Base-by-base conservation (phyloP, 2,113 vertebrate species). In the Aleadryas rufinucha region DNA sequence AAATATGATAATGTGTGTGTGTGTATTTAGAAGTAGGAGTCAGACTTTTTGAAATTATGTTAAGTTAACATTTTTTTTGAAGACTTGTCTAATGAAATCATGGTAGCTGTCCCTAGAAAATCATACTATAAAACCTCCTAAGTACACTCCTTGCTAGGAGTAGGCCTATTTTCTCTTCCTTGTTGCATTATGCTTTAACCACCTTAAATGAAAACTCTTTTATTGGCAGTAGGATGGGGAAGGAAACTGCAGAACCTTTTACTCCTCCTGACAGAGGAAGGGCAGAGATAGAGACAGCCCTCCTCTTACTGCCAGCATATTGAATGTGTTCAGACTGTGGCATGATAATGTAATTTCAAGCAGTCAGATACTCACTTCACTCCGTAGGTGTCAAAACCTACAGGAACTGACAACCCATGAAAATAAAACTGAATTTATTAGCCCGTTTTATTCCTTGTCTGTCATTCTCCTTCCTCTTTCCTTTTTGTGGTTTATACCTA, bases 401-500 rank as follows among this genome's bases (percentile, higher is more conserved):
- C 30, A 70, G 59, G 68, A 93, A 28, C 75, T 74, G 79, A 84
- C 89, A 95, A 35, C 15, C 30, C 6, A 1, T 56, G 74, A 71
- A 72, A 84, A 81, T 49, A 80, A 80, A 92, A 56, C 52, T 65
- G 30, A 23, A 83, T 94, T 90, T 88, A 92, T 95, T 93, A 80
- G 71, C 56, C 50, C 1, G 0, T 77, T 93, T 94, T 77, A 72
- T 79, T 93, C 71, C 69, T 69, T 87, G 66, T 80, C 87, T 89
- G n/a, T 87, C 52, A 30, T 86, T 71, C 47, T 76, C 21, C n/a
- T 84, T 89, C 50, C 57, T 84, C 64, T 84, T 78, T 39, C 41
- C 19, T 72, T 86, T 71, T 31, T 42, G n/a, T 47, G 65, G 60
- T 89, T 78, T 50, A 37, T 81, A 74, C 59, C 20, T 65, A 75